These are phyloP conservation scores for Pogonocichla stellata DNA, from an alignment of 2,113 vertebrate genomes.

Conservation along the genomic window DNA sequence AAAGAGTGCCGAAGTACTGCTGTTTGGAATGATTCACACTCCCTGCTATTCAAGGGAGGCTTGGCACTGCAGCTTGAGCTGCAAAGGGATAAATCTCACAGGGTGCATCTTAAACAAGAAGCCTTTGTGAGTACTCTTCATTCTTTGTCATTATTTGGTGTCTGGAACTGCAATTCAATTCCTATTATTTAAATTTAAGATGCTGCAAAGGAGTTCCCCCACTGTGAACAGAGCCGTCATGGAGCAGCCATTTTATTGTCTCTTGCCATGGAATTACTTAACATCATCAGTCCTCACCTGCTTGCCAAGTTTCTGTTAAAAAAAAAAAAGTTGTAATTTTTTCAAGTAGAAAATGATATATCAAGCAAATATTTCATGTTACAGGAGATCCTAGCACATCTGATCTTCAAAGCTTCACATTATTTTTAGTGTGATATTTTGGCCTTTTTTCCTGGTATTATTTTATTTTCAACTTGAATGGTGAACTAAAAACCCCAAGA, in stretches of 20 bases:
- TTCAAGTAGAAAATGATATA: neutral
- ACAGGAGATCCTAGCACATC: slow-evolving; percentile 12
- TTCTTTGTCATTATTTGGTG: neutral
- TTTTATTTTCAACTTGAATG: neutral
- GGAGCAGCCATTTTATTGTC: neutral
- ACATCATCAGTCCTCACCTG: neutral
- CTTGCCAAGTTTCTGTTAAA: neutral
- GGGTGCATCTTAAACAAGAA: neutral
- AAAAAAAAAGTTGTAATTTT: neutral
- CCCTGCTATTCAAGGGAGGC: neutral
- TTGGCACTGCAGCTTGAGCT: neutral
- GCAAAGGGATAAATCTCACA: neutral
- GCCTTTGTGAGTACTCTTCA: neutral
- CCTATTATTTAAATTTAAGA: neutral
- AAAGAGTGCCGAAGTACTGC: neutral
- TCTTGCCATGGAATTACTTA: neutral
- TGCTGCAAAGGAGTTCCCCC: neutral
- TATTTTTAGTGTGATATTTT: slow-evolving; percentile 6
- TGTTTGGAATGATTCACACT: neutral
- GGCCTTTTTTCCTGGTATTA: neutral
- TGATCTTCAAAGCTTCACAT: neutral
- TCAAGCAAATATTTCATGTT: slow-evolving; percentile 13
- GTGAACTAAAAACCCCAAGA: neutral
- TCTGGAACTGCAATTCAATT: neutral
- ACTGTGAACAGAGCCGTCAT: neutral